Percentiles rank a stretch among this genome's conserved stretches.
phyloP scores from a whole-genome alignment of 2,113 vertebrate genomes.

The Xenopus borealis region DNA sequence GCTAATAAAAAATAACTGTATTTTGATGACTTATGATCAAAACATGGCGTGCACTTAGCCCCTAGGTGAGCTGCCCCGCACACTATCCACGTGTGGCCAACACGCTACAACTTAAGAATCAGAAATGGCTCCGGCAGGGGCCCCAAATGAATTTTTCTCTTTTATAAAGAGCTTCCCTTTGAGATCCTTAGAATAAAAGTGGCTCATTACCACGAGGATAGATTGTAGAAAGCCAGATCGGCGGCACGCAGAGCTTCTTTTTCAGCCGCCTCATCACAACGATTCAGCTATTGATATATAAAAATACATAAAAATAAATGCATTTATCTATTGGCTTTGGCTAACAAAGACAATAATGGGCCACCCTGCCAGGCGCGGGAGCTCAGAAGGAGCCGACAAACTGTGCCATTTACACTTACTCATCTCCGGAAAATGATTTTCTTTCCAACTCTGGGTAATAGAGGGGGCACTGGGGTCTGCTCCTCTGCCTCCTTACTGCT shows the following conservation, averaged over 20 bases:
- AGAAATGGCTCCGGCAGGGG: too few species aligned
- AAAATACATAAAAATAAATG: conserved; percentile 31
- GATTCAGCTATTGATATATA: conserved; percentile 19
- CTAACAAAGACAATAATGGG: conserved; percentile 30
- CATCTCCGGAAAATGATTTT: conserved; percentile 29
- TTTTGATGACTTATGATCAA: too few species aligned
- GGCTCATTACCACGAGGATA: too few species aligned
- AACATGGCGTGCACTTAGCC: too few species aligned
- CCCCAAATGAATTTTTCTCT: too few species aligned
- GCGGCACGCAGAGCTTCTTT: conserved; percentile 7
- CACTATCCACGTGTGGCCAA: too few species aligned
- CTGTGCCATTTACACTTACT: conserved; percentile 27
- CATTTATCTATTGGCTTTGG: conserved; percentile 39
- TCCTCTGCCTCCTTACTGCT: too few species aligned
- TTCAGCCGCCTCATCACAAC: conserved; percentile 1
- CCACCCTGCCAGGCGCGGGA: conserved; percentile 26
- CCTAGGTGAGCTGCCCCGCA: too few species aligned
- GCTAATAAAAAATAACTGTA: too few species aligned
- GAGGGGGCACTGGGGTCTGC: conserved; percentile 6
- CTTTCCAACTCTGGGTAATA: conserved; percentile 17
- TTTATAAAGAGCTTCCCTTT: too few species aligned
- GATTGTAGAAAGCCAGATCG: neutral
- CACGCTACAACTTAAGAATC: too few species aligned
- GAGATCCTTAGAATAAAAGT: too few species aligned
- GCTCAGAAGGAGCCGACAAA: conserved; percentile 13